phyloP scores from a whole-genome alignment of 1,140 invertebrate genomes.

The Pogonognathellus flavescens region DNA sequence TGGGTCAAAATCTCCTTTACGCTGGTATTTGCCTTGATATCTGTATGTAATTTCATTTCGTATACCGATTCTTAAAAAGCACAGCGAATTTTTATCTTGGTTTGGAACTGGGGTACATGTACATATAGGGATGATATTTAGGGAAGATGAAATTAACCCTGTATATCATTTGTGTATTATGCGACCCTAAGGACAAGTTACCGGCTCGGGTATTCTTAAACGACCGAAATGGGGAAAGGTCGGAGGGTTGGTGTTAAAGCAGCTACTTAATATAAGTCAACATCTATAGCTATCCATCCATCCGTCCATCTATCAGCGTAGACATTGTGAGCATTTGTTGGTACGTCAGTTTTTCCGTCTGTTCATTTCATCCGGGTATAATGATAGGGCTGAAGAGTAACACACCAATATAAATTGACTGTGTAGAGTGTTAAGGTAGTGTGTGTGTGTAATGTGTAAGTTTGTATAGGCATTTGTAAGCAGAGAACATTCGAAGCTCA shows the following conservation, averaged over 20 bases:
- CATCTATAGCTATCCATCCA: slow-evolving; percentile 2
- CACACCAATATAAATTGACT: slow-evolving; percentile 18
- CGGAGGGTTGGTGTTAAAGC: not conserved
- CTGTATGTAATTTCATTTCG: too few relatives aligned
- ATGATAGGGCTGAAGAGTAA: slow-evolving; percentile 47
- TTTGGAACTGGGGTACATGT: too few relatives aligned
- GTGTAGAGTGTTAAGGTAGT: not conserved
- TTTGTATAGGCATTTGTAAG: too few relatives aligned
- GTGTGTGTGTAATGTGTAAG: too few relatives aligned
- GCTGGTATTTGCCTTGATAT: too few relatives aligned
- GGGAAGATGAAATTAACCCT: not conserved
- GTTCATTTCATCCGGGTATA: slow-evolving; percentile 54
- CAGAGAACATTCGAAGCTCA: not conserved
- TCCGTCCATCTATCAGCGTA: not conserved
- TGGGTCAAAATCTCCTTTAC: not conserved
- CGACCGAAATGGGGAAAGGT: slow-evolving; percentile 33
- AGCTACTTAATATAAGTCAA: slow-evolving; percentile 1
- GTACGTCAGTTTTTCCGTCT: slow-evolving; percentile 33
- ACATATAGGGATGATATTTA: not conserved
- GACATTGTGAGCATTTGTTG: slow-evolving; percentile 7
- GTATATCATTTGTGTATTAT: not conserved
- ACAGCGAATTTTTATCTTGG: too few relatives aligned
- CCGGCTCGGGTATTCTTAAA: slow-evolving; percentile 26
- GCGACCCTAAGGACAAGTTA: slow-evolving; percentile 18
- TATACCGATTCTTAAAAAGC: too few relatives aligned